Evolutionary conservation across 2,888 invertebrate species (phyloP).

Genomic region (Tuta absoluta): DNA sequence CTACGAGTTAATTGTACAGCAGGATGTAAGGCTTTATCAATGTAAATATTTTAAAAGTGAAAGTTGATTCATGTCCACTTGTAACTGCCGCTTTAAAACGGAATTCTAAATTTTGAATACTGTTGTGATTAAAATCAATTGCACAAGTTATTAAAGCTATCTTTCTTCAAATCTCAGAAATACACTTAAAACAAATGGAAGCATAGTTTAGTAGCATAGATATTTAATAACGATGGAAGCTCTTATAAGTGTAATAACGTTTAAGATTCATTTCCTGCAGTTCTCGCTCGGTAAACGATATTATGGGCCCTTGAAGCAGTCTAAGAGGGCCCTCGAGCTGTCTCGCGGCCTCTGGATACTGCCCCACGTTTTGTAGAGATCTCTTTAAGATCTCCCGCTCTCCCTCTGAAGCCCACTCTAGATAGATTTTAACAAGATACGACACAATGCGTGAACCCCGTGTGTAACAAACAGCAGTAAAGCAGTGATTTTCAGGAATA

Average conservation of each 20-base stretch:
- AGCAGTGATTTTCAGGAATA: no score
- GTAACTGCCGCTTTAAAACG: background rate
- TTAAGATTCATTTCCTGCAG: constrained; percentile 23
- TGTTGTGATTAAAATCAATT: no score
- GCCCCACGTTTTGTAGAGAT: constrained; percentile 10
- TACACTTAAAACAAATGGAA: constrained; percentile 3
- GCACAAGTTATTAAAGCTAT: no score
- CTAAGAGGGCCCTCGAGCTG: constrained; percentile 45
- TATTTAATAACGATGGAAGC: constrained; percentile 5
- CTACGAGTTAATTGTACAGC: constrained; percentile 12
- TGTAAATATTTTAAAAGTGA: constrained; percentile 18
- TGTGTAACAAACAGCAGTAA: background rate
- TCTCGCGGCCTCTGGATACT: constrained; percentile 20
- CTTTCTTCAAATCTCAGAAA: no score
- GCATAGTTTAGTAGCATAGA: background rate
- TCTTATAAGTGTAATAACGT: constrained; percentile 14
- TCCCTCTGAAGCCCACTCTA: constrained; percentile 3
- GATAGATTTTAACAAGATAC: constrained; percentile 10
- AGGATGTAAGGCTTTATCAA: constrained; percentile 6
- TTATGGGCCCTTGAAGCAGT: constrained; percentile 45
- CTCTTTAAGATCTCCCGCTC: constrained; percentile 21
- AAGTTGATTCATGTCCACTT: constrained; percentile 13
- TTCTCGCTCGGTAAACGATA: constrained; percentile 45
- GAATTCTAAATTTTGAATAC: no score
- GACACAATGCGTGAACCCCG: background rate